Conservation (phyloP, 2,113 vertebrate genomes). For the Pseudonaja textilis region DNA sequence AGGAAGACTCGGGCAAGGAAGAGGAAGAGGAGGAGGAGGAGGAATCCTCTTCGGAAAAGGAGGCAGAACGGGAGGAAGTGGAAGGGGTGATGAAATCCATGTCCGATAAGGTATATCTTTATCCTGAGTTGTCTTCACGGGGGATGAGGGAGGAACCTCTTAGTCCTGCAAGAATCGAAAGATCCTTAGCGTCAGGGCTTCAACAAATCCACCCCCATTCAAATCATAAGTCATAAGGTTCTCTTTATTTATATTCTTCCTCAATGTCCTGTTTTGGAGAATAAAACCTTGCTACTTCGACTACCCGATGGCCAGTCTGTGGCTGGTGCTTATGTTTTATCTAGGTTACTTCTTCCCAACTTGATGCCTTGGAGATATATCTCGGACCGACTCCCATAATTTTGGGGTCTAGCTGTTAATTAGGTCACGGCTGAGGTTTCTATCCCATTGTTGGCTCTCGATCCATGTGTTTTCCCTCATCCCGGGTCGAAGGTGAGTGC, state of each 20-base stretch:
- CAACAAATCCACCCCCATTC: no score
- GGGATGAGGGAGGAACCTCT: not conserved
- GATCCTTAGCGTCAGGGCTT: not conserved
- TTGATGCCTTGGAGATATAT: not conserved
- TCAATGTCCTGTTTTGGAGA: not conserved
- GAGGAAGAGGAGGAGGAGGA: slow-evolving; percentile 75
- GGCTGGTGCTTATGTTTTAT: not conserved
- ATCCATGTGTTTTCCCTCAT: not conserved
- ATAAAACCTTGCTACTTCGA: not conserved
- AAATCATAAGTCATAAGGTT: not conserved
- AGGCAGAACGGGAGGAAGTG: slow-evolving; percentile 78
- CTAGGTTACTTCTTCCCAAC: not conserved
- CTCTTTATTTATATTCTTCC: not conserved
- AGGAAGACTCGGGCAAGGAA: slow-evolving; percentile 81
- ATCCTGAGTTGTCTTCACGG: not conserved
- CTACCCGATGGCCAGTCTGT: not conserved
- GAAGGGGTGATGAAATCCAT: slow-evolving; percentile 67
- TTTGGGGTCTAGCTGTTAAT: not conserved
- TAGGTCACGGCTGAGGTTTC: not conserved
- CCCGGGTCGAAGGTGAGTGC: not conserved
- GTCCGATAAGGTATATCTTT: slow-evolving; percentile 72
- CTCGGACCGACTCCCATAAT: not conserved
- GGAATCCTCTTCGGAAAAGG: slow-evolving; percentile 81
- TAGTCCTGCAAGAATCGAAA: not conserved
- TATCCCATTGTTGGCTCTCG: not conserved